Evolutionary conservation across 2,888 invertebrate species (phyloP).

Genomic region (Nomada lathburiana): DNA sequence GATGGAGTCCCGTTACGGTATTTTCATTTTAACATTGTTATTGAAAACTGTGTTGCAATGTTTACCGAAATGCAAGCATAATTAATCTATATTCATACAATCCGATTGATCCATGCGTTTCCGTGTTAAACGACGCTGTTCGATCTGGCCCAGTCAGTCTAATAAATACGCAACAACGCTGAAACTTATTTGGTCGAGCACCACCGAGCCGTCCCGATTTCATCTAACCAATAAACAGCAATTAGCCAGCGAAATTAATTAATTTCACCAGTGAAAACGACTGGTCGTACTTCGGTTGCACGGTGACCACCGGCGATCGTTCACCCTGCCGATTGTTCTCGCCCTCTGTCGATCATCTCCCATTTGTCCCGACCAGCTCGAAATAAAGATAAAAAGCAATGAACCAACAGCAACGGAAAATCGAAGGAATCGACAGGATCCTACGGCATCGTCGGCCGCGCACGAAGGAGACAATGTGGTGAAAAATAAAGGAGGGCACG

Average conservation of each 20-base stretch:
- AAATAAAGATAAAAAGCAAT: not conserved
- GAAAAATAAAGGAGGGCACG: conserved; percentile 53
- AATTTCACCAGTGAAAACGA: conserved; percentile 14
- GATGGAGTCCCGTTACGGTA: conserved; percentile 11
- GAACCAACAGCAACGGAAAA: not conserved
- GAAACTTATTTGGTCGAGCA: not conserved
- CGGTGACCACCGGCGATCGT: conserved; percentile 9
- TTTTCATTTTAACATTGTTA: conserved; percentile 32
- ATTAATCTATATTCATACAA: conserved; percentile 17
- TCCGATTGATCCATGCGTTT: not conserved
- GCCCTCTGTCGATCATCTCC: conserved; percentile 10
- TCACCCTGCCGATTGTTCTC: not conserved
- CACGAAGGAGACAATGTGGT: conserved; percentile 53
- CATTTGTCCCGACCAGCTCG: not conserved
- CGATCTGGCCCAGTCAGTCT: not conserved
- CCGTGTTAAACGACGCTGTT: conserved; percentile 1
- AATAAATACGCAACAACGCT: conserved; percentile 3
- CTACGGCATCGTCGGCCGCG: conserved; percentile 18
- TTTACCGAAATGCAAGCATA: conserved; percentile 21
- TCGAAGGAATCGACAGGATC: conserved; percentile 8
- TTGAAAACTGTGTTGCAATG: conserved; percentile 17
- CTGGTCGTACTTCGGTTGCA: conserved; percentile 6
- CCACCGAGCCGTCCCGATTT: conserved; percentile 1
- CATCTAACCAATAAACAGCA: conserved; percentile 10
- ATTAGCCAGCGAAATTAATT: not conserved